These are phyloP conservation scores for Aradophagus sp. DNA, from an alignment of 1,140 invertebrate species.

Conservation along the genomic window DNA sequence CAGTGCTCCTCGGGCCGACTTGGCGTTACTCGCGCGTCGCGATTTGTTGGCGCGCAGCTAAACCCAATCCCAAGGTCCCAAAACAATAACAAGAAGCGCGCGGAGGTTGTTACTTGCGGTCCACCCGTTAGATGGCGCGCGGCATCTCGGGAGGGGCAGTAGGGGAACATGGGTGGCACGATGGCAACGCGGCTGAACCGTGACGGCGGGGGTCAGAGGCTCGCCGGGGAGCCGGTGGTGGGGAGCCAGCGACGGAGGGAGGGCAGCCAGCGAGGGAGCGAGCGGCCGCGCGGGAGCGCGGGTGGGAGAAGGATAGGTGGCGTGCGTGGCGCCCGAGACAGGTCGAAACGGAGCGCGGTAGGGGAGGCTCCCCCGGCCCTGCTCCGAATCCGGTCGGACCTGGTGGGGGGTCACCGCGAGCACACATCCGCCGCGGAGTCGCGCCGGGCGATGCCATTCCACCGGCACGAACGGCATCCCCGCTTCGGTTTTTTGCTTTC, in stretches of 20 bases:
- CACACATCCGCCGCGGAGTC: slow-evolving; percentile 51
- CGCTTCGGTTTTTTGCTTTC: slow-evolving; percentile 61
- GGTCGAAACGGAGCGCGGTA: slow-evolving; percentile 12
- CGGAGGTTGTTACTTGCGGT: background rate
- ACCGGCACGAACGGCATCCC: slow-evolving; percentile 63
- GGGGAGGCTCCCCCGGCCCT: slow-evolving; percentile 3
- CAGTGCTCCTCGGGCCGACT: no score
- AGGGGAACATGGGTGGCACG: slow-evolving; percentile 45
- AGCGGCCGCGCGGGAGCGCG: background rate
- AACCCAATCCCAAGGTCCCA: background rate
- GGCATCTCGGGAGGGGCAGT: slow-evolving; percentile 15
- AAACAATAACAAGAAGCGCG: slow-evolving; percentile 6
- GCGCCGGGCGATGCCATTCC: slow-evolving; percentile 66
- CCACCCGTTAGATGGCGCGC: slow-evolving; percentile 18
- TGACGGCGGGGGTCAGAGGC: slow-evolving; percentile 42
- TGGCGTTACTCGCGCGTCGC: no score
- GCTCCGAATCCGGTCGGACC: background rate
- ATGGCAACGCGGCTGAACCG: slow-evolving; percentile 45
- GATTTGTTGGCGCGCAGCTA: no score
- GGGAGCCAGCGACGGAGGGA: slow-evolving; percentile 11
- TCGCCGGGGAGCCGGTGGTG: slow-evolving; percentile 6
- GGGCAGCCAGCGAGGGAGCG: slow-evolving; percentile 6
- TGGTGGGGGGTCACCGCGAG: slow-evolving; percentile 48
- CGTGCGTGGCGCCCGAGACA: slow-evolving; percentile 22
- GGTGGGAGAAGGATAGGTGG: slow-evolving; percentile 13